phyloP scores from a whole-genome alignment of 2,888 invertebrate species.

The Amblyteles armatorius region DNA sequence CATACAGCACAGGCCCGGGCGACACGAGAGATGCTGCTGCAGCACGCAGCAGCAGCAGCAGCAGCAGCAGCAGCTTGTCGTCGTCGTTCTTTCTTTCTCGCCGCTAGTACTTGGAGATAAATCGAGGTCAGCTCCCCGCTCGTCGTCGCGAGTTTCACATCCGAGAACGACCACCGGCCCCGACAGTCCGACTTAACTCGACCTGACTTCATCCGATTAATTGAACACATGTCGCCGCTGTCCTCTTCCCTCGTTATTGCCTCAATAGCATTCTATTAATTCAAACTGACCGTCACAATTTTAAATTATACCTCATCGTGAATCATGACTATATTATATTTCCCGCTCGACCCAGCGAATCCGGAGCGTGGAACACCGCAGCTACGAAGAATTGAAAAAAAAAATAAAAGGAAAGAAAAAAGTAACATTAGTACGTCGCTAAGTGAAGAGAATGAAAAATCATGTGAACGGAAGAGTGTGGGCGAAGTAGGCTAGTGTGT shows the following conservation, averaged over 20 bases:
- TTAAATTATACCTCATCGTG: constrained; percentile 6
- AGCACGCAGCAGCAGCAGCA: constrained; percentile 34
- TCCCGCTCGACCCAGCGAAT: background rate
- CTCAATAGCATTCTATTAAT: background rate
- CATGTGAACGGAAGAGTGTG: constrained; percentile 57
- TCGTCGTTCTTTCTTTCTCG: constrained; percentile 39
- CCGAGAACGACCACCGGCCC: constrained; percentile 57
- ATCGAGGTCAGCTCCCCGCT: constrained; percentile 64
- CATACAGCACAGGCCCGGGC: constrained; percentile 8
- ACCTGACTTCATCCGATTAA: constrained; percentile 64
- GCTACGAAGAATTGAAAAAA: background rate
- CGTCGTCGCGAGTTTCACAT: constrained; percentile 65
- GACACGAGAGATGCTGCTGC: constrained; percentile 36
- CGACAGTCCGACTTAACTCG: constrained; percentile 35
- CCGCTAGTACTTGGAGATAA: constrained; percentile 58
- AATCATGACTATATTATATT: constrained; percentile 10
- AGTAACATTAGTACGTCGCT: background rate
- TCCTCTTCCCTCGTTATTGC: constrained; percentile 10
- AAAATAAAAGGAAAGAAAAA: background rate
- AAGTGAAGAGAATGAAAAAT: constrained; percentile 47
- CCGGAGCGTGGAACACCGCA: background rate
- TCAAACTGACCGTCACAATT: background rate
- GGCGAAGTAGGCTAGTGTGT: constrained; percentile 51
- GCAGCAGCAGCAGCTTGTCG: constrained; percentile 51
- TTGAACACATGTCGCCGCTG: constrained; percentile 49